Conservation (phyloP, 2,113 vertebrate genomes). For the Pica pica region DNA sequence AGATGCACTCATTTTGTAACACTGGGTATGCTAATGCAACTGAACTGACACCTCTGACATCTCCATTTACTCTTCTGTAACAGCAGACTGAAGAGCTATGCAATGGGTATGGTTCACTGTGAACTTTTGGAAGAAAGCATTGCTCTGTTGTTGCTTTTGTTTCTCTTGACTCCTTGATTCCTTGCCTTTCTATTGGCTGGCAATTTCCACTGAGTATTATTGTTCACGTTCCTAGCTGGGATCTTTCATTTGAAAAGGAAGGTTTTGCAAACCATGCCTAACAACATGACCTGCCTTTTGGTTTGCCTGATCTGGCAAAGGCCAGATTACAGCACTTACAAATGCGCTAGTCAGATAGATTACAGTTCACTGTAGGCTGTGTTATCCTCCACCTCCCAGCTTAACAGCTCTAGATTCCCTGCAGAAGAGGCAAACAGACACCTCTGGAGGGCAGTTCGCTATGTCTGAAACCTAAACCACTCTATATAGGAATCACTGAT, state of each 20-base stretch:
- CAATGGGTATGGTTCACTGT: not conserved
- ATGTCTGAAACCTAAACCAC: not conserved
- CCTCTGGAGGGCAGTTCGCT: not conserved
- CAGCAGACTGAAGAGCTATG: not conserved
- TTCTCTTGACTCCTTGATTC: not conserved
- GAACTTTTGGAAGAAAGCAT: not conserved
- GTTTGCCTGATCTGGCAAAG: not conserved
- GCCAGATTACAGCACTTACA: not conserved
- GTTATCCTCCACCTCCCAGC: not conserved
- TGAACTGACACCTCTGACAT: not conserved
- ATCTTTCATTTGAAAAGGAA: not conserved
- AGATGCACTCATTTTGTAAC: not conserved
- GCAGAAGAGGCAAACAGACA: not conserved
- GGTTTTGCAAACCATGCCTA: not conserved
- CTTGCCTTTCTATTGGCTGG: not conserved
- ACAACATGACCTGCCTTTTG: not conserved
- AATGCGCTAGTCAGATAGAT: not conserved
- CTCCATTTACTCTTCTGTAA: not conserved
- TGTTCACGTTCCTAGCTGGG: not conserved
- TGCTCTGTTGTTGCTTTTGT: not conserved
- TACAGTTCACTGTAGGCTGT: not conserved
- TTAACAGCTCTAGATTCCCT: not conserved
- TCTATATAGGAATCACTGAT: not conserved
- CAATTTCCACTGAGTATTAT: not conserved
- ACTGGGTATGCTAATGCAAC: not conserved